These are phyloP conservation scores for Campoplex nolae DNA, from an alignment of 2,888 invertebrate genomes.

Conservation along the genomic window DNA sequence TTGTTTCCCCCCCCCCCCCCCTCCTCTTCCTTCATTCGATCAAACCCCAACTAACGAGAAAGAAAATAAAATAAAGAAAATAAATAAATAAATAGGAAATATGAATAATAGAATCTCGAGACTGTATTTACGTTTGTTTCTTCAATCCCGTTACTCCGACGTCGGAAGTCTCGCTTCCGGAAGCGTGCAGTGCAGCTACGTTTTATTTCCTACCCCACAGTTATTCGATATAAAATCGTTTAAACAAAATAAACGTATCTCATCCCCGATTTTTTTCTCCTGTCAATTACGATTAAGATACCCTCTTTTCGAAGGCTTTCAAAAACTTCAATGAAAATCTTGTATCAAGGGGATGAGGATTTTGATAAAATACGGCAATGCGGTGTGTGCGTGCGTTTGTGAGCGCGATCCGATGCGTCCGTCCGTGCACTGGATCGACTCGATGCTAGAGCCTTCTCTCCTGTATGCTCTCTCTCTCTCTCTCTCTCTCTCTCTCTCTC, in stretches of 20 bases:
- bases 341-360: not conserved
- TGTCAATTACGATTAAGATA: not conserved
- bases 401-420: slow-evolving; percentile 68
- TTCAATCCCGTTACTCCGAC: slow-evolving; percentile 17
- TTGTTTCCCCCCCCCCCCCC: not conserved
- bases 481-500: not conserved
- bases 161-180: slow-evolving; percentile 43
- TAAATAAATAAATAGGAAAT: not conserved
- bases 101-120: slow-evolving; percentile 9
- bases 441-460: slow-evolving; percentile 73
- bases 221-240: not conserved
- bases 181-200: not conserved
- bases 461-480: slow-evolving; percentile 18
- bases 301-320: not conserved
- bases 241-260: too few species aligned
- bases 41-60: not conserved
- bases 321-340: not conserved
- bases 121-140: slow-evolving; percentile 23
- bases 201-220: not conserved
- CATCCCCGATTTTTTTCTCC: not conserved
- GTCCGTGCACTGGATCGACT: slow-evolving; percentile 72
- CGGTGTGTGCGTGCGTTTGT: slow-evolving; percentile 71
- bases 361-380: slow-evolving; percentile 78
- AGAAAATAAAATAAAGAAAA: too few species aligned
- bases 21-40: not conserved